phyloP scores from a whole-genome alignment of 1,140 invertebrate genomes.

The Zaprionus taronus region DNA sequence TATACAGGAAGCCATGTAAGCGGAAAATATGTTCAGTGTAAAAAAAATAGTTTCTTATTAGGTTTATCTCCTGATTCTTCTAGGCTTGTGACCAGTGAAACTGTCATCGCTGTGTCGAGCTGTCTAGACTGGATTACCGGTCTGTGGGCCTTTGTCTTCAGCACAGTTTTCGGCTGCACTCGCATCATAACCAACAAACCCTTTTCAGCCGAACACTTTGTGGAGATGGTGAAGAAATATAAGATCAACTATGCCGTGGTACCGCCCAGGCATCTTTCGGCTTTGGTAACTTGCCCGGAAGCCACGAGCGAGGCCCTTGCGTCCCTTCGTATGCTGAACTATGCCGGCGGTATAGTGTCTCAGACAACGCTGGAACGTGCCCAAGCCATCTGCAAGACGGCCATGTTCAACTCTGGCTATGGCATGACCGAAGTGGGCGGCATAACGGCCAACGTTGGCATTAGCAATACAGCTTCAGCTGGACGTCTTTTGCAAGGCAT shows the following conservation, averaged over 20 bases:
- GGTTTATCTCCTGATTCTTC: background rate
- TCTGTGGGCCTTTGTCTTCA: conserved; percentile 56
- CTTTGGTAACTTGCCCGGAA: conserved; percentile 51
- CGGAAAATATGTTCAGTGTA: background rate
- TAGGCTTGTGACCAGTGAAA: conserved; percentile 61
- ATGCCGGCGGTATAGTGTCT: conserved; percentile 59
- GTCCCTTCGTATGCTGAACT: conserved; percentile 52
- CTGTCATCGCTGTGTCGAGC: conserved; percentile 63
- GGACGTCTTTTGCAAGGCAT: conserved; percentile 57
- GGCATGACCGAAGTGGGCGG: conserved; percentile 65
- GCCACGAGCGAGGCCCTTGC: conserved; percentile 53
- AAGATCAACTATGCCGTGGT: conserved; percentile 63
- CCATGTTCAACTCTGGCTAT: conserved; percentile 63
- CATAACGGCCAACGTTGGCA: conserved; percentile 61
- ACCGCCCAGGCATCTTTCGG: conserved; percentile 53
- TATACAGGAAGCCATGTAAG: conserved; percentile 62
- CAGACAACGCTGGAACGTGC: conserved; percentile 45
- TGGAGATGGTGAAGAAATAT: conserved; percentile 70
- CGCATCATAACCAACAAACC: conserved; percentile 65
- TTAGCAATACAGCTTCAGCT: conserved; percentile 55
- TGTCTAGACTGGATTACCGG: conserved; percentile 78
- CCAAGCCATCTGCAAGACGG: conserved; percentile 54
- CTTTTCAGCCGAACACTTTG: conserved; percentile 61
- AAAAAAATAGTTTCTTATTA: background rate
- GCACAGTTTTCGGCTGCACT: conserved; percentile 57